Conservation (phyloP, 2,797 vertebrate species). For the Characodon lateralis region DNA sequence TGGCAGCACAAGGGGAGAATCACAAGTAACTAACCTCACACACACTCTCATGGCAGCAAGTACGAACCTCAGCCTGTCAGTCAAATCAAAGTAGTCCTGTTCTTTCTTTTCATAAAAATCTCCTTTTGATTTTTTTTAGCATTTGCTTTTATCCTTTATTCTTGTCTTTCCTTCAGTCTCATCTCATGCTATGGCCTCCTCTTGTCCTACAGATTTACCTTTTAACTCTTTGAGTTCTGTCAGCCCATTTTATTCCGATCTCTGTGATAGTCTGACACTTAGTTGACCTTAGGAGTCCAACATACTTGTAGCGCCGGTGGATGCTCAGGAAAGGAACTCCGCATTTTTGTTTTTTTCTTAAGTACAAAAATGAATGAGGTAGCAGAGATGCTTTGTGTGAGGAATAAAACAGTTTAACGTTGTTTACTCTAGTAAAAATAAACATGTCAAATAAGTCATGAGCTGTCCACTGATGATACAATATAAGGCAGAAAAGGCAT, state of each 20-base stretch:
- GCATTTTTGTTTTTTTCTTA: slow-evolving; percentile 6
- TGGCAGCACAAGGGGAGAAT: slow-evolving; percentile 89
- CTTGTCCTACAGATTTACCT: slow-evolving; percentile 11
- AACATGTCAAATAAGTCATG: background rate
- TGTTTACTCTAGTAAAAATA: background rate
- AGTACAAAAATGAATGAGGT: background rate
- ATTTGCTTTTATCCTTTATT: slow-evolving; percentile 12
- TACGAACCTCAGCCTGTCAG: slow-evolving; percentile 2
- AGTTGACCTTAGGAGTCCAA: slow-evolving; percentile 32
- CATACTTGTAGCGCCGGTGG: slow-evolving; percentile 7
- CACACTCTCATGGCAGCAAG: background rate
- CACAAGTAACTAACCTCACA: slow-evolving; percentile 80
- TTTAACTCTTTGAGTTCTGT: slow-evolving; percentile 34
- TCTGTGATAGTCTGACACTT: slow-evolving; percentile 61
- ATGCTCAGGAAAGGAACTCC: slow-evolving; percentile 35
- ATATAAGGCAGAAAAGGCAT: background rate
- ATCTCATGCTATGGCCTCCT: slow-evolving; percentile 43
- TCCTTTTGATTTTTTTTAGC: slow-evolving; percentile 4
- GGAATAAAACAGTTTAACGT: background rate
- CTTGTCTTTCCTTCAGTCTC: slow-evolving; percentile 5
- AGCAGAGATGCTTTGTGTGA: background rate
- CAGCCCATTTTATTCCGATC: slow-evolving; percentile 12
- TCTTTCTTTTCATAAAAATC: background rate
- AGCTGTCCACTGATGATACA: background rate
- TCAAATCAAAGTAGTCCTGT: background rate